Base-by-base conservation (phyloP, 2,113 vertebrate genomes). In the Pionites leucogaster region DNA sequence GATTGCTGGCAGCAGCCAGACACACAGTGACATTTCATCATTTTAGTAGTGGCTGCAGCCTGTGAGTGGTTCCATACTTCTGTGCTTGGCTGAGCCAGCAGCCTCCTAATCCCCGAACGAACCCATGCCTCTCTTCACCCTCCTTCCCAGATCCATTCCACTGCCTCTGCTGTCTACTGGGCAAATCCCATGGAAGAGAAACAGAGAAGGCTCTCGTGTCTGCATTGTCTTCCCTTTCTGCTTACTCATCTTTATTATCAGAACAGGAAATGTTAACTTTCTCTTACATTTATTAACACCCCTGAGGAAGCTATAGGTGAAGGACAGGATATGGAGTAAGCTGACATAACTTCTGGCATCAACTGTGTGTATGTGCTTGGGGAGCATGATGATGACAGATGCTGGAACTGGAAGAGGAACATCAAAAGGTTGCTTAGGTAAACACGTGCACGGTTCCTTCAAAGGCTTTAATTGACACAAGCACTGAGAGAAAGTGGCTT, bases 241-340 rank as follows among this genome's bases (percentile, higher is more conserved):
- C 53, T 82, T 87, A 86, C 41, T 91, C 77, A 67, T 87, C 85
- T 80, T 88, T 57, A 85, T 76, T 92, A 88, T 64, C 67, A 82
- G 67, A 65, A 85, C 47, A 92, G 90, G 96, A 95, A 95, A 94
- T 59, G 71, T 93, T 95, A 77, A 83, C 86, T 92, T 90, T 82
- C 85, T 93, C 91, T 91, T 83, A 86, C 68, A 70, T 59, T 74
- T 83, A 94, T 93, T 93, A 93, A 91, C 80, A 71, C 42, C 72
- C 52, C 33, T 3, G 57, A 91, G 81, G 77, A 93, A 91, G 77
- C 60, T 60, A 23, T 9, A 92, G 91, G 81, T 72, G 77, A 91
- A 91, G 77, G 80, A 89, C 68, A 92, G 86, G 91, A 75, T 88
- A 33, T 4, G 29, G 55, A 44, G 55, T 35, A 91, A 89, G 70